Evolutionary conservation across 2,113 vertebrate genomes (phyloP), one percentile per base, ranked within the genome.

Genomic region (Formicarius rufipectus): DNA sequence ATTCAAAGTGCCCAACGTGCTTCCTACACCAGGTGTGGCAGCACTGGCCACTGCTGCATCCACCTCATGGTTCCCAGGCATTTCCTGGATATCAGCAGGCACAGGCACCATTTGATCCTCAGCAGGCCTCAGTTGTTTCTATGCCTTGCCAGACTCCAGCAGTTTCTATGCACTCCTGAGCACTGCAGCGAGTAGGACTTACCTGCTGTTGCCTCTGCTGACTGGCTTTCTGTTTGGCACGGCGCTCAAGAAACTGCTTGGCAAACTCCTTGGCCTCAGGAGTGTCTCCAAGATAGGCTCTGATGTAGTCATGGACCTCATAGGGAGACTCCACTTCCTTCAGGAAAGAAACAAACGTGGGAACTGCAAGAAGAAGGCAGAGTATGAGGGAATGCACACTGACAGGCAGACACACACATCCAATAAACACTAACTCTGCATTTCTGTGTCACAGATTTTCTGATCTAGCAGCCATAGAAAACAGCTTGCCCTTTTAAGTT

Each of bases 321-420:
- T 99, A 99, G 4, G 99, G 98, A 95, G 99, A 99, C 88, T 99
- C 99, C 87, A 99, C 99, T 98, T 99, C 99, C 98, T 99, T 99
- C 96, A 99, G 97, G 98, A 99, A 99, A 93, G 99, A 99, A 73
- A 99, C 99, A 98, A 99, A 99, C 1, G 99, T 99, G 71, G 99
- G 99, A 96, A 99, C 99, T 99, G 97, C 80, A 98, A 97, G 66
- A 94, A 96, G 84, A 93, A 87, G 79, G 93, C 37, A 90, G 93
- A 95, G 11, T 37, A 33, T 86, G 69, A 97, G 68, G 20, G 10
- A 44, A 50, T 13, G 62, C 1, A 7, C 4, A 20, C 1, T 56
- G 56, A 67, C 1, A 28, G 2, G 18, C 35, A 47, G 87, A 82
- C 15, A 52, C 1, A 9, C 6, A 20, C 25, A 17, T 2, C 42